Percentiles rank a stretch among this genome's conserved stretches.
Conservation (phyloP, 2,113 vertebrate species). For the Copsychus sechellarum region DNA sequence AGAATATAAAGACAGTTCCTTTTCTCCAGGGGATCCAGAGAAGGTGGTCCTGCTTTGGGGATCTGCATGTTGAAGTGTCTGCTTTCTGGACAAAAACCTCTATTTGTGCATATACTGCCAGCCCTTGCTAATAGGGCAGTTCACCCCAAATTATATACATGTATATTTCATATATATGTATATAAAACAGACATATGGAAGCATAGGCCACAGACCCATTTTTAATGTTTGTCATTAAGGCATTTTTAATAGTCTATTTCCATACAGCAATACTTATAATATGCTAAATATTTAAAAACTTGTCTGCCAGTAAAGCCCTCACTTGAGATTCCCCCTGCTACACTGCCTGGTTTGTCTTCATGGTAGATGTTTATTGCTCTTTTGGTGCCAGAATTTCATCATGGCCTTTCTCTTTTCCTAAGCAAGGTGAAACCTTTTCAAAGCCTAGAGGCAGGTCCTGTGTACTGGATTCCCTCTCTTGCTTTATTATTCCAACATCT, state of each 20-base stretch:
- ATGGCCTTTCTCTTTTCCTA: not conserved
- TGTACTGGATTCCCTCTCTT: not conserved
- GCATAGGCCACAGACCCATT: not conserved
- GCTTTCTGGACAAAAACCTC: not conserved
- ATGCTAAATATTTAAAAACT: not conserved
- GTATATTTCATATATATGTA: accelerated
- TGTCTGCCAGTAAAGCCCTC: not conserved
- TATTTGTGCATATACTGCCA: not conserved
- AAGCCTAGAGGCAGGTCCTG: not conserved
- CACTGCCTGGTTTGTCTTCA: not conserved
- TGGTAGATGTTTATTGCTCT: not conserved
- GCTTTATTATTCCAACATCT: not conserved
- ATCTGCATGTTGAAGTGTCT: not conserved
- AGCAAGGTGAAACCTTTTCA: not conserved
- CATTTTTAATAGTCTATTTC: not conserved
- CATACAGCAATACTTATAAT: not conserved
- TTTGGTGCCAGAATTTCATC: not conserved
- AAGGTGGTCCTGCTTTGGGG: not conserved
- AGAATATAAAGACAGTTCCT: not conserved
- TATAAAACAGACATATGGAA: not conserved
- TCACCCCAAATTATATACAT: not conserved
- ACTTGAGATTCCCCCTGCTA: accelerated
- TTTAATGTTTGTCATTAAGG: not conserved
- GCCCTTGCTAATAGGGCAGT: not conserved
- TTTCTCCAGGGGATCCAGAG: not conserved